Evolutionary conservation across 2,888 invertebrate genomes (phyloP).

Genomic region (Thyatira batis): DNA sequence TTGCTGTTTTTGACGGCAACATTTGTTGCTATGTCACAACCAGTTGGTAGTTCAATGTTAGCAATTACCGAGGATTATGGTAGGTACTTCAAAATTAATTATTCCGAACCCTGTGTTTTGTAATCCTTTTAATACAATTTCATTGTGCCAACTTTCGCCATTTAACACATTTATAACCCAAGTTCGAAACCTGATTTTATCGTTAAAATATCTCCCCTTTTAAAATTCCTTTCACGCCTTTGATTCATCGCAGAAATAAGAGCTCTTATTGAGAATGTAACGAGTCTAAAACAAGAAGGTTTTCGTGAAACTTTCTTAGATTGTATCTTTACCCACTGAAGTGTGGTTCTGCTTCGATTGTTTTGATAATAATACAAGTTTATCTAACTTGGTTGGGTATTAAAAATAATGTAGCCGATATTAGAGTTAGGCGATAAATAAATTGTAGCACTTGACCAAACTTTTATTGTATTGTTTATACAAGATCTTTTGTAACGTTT

Average conservation of each 20-base stretch:
- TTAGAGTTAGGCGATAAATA: neutral
- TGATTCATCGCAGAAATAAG: constrained; percentile 1
- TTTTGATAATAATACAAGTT: neutral
- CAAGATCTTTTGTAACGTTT: too few species aligned
- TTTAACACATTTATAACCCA: neutral
- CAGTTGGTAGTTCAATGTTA: neutral
- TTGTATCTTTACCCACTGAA: neutral
- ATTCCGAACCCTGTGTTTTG: neutral
- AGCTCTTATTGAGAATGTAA: constrained; percentile 1
- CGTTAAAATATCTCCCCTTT: neutral
- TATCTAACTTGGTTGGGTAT: neutral
- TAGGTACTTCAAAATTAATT: neutral
- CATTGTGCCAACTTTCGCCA: neutral
- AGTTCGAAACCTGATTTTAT: neutral
- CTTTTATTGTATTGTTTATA: neutral
- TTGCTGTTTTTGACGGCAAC: neutral
- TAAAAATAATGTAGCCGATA: neutral
- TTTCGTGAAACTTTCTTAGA: neutral
- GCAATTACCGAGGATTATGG: neutral
- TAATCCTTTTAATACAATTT: neutral
- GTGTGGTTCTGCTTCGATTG: neutral
- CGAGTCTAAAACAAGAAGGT: neutral
- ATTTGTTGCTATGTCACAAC: neutral
- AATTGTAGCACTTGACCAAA: neutral
- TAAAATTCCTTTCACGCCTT: constrained; percentile 1